phyloP scores from a whole-genome alignment of 2,797 vertebrate species.

The Platyrinchus mystaceus region DNA sequence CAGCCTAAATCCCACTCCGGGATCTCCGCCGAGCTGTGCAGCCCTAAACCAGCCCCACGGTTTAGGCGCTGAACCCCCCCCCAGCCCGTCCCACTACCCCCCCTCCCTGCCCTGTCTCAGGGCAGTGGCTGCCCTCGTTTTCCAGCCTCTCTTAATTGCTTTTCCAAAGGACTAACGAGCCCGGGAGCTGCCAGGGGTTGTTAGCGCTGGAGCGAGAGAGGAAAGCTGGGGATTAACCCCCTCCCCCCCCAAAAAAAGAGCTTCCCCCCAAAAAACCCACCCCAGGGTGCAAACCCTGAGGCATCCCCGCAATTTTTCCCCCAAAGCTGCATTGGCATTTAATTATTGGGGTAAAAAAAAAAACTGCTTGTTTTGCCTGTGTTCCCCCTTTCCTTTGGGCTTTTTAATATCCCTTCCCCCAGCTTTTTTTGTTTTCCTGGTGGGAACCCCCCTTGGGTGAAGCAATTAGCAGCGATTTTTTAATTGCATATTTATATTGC shows the following conservation, averaged over 20 bases:
- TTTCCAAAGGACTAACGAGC: conserved; percentile 39
- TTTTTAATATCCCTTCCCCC: neutral
- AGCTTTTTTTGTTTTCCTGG: neutral
- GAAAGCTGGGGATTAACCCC: conserved; percentile 11
- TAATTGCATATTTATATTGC: conserved; percentile 77
- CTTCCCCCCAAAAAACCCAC: neutral
- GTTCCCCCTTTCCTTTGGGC: neutral
- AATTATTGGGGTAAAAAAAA: neutral
- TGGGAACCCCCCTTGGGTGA: conserved; percentile 15
- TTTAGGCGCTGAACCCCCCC: neutral
- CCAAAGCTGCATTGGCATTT: accelerated
- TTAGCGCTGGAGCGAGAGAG: conserved; percentile 48
- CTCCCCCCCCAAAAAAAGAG: neutral
- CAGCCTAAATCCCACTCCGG: accelerated
- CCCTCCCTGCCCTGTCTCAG: neutral
- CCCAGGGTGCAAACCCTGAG: neutral
- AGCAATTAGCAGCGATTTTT: conserved; percentile 73
- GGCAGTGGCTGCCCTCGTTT: conserved; percentile 23
- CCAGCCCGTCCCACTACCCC: neutral
- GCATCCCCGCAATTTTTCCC: accelerated
- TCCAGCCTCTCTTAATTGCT: conserved; percentile 63
- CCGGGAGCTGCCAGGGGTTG: conserved; percentile 62
- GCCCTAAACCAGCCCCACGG: neutral
- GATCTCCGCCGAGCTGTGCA: accelerated
- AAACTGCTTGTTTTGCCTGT: neutral